Base-by-base conservation (phyloP, 2,797 vertebrate genomes). In the Mormyrops attenuatus region DNA sequence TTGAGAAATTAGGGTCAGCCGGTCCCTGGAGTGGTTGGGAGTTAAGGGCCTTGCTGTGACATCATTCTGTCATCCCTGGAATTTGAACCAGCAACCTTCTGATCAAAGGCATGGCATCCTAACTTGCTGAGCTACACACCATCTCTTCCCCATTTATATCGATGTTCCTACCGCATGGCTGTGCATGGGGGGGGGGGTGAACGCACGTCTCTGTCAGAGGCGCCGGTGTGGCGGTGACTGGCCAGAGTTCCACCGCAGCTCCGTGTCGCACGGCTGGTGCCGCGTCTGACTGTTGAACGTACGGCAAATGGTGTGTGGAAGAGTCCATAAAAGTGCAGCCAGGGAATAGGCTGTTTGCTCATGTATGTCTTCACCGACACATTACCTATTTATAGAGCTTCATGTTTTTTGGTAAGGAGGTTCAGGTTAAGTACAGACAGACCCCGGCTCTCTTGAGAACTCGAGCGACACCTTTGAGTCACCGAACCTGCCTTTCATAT, bases 381-480 rank as follows among this genome's bases (percentile, higher is more conserved):
- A 17, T 38, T 15, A 38, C 66, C 30, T 73, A 73, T 73, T 73
- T 34, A 38, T 20, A 41, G 34, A 44, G 73, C 38, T 41, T 1
- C 17, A 20, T 22, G 17, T 47, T 82, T 82, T 47, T 11, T 26
- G 17, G 73, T 80, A 80, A 80, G 44, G 73, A 41, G 22, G 38
- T 80, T 80, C 38, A 47, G 77, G 77, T 47, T 82, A 82, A 82
- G 41, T 82, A 44, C 77, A 82, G 77, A 82, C 77, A n/a, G 77
- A 20, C 38, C 77, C 77, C 3, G 1, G 41, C 38, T 47, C 77
- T 17, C 13, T 1, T 9, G 77, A 44, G 73, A 82, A 47, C 77
- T 82, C 3, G 5, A 7, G 34, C 17, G 20, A 47, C 77, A 82
- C 34, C 38, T n/a, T 11, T 82, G 41, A 82, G 77, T 80, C 5